Base-by-base conservation (phyloP, 2,797 vertebrate species). In the Onychomys leucogaster region DNA sequence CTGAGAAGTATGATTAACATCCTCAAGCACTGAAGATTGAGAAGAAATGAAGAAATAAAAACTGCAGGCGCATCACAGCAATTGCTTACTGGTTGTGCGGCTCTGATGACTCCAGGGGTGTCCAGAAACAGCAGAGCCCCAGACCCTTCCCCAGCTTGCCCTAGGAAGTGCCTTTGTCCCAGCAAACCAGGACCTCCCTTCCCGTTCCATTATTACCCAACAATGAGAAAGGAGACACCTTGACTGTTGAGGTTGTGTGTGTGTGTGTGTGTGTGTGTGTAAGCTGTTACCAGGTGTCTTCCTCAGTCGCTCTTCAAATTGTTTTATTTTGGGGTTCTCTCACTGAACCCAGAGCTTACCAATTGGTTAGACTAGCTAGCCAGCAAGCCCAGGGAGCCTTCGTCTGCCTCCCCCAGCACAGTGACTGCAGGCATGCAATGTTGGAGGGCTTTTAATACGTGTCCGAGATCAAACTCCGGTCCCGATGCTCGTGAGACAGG, bases 1-100 rank as follows among this genome's bases (percentile, higher is more conserved):
- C 82, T 93, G 86, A 96, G 69, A 43, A 84, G 69, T 17, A 27
- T 91, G 89, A 96, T 93, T 83, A 89, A 95, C 92, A 87, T 87
- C 80, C 57, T 82, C 63, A 91, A 82, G 86, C 21, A 76, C 61
- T 55, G 49, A 89, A 32, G 65, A 52, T 73, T 41, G 65, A 92
- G 76, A 27, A 92, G 55, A 55, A 92, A 80, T 7, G 87, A 90
- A 88, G 63, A 78, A 73, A 92, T 61, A 76, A 88, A 96, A 94
- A 59, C 88, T 46, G 0, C 46, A 41, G 3, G 32, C 69, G 75
- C 29, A 43, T 77, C 77, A 21, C 46, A 94, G 73, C 65, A 61
- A 43, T 90, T 95, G 77, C 65, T 65, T 65, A n/a, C 81, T 69
- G 23, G 32, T 43, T 73, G 59, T 55, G 52, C 23, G 0, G 34